Percentiles rank a stretch among this genome's conserved stretches.
phyloP scores from a whole-genome alignment of 2,797 vertebrate genomes.

The Pygocentrus nattereri region DNA sequence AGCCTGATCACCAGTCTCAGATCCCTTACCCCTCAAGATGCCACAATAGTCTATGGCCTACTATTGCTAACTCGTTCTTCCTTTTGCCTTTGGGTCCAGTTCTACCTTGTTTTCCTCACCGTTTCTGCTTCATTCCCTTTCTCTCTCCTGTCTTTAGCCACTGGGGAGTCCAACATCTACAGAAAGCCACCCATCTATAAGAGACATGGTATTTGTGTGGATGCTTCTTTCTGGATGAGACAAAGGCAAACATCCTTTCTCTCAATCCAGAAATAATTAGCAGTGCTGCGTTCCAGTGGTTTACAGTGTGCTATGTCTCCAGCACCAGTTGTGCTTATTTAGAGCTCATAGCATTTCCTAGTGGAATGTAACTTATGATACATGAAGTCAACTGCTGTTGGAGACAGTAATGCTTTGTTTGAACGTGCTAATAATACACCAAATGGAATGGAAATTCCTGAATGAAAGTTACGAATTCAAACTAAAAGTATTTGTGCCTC shows the following conservation, averaged over 20 bases:
- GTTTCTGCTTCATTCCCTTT: slow-evolving; percentile 2
- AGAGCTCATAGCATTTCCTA: neutral
- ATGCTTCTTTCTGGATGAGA: slow-evolving; percentile 10
- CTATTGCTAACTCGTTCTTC: neutral
- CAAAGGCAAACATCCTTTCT: neutral
- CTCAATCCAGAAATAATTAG: neutral
- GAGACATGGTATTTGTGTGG: slow-evolving; percentile 83
- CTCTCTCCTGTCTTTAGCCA: slow-evolving; percentile 75
- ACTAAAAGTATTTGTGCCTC: neutral
- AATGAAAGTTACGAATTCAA: no score
- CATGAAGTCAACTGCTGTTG: slow-evolving; percentile 1
- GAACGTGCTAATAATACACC: neutral
- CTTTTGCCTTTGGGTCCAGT: neutral
- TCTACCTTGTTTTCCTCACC: slow-evolving; percentile 12
- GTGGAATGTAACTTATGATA: neutral
- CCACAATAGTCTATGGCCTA: neutral
- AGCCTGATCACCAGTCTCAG: no score
- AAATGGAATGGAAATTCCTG: neutral
- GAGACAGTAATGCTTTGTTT: slow-evolving; percentile 19
- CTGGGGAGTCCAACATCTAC: slow-evolving; percentile 93
- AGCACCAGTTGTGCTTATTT: slow-evolving; percentile 8
- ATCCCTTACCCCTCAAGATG: neutral
- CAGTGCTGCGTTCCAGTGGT: neutral
- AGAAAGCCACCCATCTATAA: slow-evolving; percentile 96
- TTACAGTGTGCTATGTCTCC: slow-evolving; percentile 12